phyloP scores from a whole-genome alignment of 2,888 invertebrate species.

The Sarcophaga variegata region DNA sequence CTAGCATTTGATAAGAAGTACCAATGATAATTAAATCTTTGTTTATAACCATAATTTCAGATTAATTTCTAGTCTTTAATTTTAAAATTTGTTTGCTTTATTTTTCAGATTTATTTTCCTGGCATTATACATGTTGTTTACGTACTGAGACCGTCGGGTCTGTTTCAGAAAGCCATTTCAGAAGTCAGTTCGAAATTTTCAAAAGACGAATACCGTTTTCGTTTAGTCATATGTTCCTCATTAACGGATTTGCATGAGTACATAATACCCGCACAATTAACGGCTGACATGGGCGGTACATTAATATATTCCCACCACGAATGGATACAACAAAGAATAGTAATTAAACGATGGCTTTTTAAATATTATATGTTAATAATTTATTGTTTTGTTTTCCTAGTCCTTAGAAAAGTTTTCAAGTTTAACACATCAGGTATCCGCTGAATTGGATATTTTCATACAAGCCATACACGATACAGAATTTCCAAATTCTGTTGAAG shows the following conservation, averaged over 20 bases:
- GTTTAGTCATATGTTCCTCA: conserved; percentile 92
- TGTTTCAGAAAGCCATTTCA: conserved; percentile 97
- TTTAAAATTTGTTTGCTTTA: background rate
- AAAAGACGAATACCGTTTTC: conserved; percentile 95
- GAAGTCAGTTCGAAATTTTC: conserved; percentile 94
- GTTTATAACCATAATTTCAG: background rate
- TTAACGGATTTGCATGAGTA: conserved; percentile 93
- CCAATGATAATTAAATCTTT: no score
- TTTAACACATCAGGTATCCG: conserved; percentile 94
- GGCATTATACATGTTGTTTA: conserved; percentile 96
- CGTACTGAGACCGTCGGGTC: conserved; percentile 95
- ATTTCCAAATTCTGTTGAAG: conserved; percentile 96
- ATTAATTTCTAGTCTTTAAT: background rate
- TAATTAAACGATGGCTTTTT: background rate
- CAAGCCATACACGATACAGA: conserved; percentile 94
- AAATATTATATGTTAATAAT: background rate
- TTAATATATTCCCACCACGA: conserved; percentile 95
- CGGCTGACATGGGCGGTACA: conserved; percentile 93
- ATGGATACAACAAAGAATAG: conserved; percentile 98
- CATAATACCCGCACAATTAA: conserved; percentile 92
- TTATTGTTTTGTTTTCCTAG: conserved; percentile 83
- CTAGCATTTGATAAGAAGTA: no score
- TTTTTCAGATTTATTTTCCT: conserved; percentile 93
- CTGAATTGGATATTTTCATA: conserved; percentile 92
- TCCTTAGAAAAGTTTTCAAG: conserved; percentile 97